Evolutionary conservation across 2,113 vertebrate species (phyloP).

Genomic region (Ciconia stormi): DNA sequence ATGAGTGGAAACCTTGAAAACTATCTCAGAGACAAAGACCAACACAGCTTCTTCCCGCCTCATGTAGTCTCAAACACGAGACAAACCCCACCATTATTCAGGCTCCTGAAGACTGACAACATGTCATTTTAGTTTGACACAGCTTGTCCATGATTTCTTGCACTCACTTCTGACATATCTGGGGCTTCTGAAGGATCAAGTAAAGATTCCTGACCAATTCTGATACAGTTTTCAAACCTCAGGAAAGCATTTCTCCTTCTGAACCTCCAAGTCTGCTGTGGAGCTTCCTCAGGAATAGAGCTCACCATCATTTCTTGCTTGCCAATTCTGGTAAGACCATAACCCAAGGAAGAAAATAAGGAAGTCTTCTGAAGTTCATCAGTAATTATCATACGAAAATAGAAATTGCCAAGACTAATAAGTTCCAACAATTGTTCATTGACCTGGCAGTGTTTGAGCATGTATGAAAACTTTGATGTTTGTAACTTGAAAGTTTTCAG

Average conservation of each 20-base stretch:
- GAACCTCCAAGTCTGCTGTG: not conserved
- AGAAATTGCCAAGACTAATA: not conserved
- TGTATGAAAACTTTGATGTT: not conserved
- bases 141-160: not conserved
- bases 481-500: not conserved
- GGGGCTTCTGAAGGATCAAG: not conserved
- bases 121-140: not conserved
- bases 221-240: not conserved
- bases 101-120: not conserved
- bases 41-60: rapidly evolving
- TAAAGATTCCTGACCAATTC: not conserved
- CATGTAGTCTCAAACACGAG: not conserved
- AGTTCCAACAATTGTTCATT: not conserved
- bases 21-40: not conserved
- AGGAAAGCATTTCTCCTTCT: not conserved
- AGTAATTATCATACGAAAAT: not conserved
- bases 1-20: not conserved
- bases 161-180: not conserved
- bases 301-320: not conserved
- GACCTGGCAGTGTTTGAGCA: not conserved
- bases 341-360: not conserved
- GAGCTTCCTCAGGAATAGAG: not conserved
- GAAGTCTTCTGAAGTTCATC: not conserved
- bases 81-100: not conserved
- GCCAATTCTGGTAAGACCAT: not conserved